Evolutionary conservation across 2,888 invertebrate genomes (phyloP).

Genomic region (Amiota mariae): DNA sequence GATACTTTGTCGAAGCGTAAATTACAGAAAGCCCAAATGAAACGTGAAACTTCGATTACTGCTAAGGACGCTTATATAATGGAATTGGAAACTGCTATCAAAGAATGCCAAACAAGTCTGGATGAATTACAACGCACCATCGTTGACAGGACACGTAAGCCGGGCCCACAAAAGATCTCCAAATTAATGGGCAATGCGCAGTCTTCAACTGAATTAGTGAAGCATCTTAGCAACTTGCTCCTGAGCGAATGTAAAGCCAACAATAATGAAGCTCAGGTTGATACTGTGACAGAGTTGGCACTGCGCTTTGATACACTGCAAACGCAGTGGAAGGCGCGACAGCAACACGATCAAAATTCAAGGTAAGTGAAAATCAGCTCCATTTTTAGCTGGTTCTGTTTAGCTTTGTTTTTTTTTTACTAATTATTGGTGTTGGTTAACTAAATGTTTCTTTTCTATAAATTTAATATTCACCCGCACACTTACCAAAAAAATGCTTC

Average conservation of each 20-base stretch:
- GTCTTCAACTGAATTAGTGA: constrained; percentile 86
- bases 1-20: constrained; percentile 80
- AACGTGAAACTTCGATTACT: constrained; percentile 81
- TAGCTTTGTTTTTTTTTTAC: background rate
- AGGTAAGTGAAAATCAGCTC: constrained; percentile 76
- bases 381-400: background rate
- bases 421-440: constrained; percentile 55
- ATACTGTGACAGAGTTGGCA: constrained; percentile 79
- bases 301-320: constrained; percentile 81
- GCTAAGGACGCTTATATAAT: constrained; percentile 87
- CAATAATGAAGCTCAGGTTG: constrained; percentile 79
- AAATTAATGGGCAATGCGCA: constrained; percentile 85
- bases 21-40: constrained; percentile 68
- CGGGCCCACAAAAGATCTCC: constrained; percentile 82
- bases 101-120: constrained; percentile 81
- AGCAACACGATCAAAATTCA: constrained; percentile 84
- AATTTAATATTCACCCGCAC: constrained; percentile 35
- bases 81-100: constrained; percentile 83
- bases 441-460: constrained; percentile 48
- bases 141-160: constrained; percentile 76
- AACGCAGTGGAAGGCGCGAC: constrained; percentile 82
- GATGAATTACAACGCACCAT: constrained; percentile 80
- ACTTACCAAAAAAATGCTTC: constrained; percentile 28
- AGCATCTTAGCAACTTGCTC: constrained; percentile 84
- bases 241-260: constrained; percentile 83